A percentile compares a stretch with the other conserved stretches of the same genome.
phyloP scores from a whole-genome alignment of 1,140 invertebrate genomes.

The Cyclargus thomasi region DNA sequence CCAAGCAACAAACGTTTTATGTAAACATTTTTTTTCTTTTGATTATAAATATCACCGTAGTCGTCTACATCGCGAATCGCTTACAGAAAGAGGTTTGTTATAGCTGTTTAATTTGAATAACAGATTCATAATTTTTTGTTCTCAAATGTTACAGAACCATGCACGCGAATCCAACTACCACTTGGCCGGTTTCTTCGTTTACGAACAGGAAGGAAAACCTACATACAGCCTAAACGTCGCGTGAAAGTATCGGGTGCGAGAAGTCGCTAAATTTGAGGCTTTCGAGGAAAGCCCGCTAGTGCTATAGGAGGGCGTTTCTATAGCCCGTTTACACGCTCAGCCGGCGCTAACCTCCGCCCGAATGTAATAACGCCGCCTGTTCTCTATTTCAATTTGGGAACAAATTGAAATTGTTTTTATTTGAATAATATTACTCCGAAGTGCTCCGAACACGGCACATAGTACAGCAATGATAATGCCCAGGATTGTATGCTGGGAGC shows the following conservation, averaged over 20 bases:
- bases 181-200: too few species aligned
- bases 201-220: constrained; percentile 26
- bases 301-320: constrained; percentile 67
- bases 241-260: constrained; percentile 68
- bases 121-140: too few species aligned
- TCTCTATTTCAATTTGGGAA: constrained; percentile 72
- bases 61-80: too few species aligned
- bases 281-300: constrained; percentile 68
- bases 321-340: constrained; percentile 72
- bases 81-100: too few species aligned
- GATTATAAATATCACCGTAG: too few species aligned
- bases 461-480: constrained; percentile 7
- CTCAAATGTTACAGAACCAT: too few species aligned
- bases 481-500: background rate
- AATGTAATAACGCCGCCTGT: constrained; percentile 66
- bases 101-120: too few species aligned
- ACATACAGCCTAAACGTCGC: constrained; percentile 17
- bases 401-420: constrained; percentile 75
- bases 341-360: constrained; percentile 69
- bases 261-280: constrained; percentile 72
- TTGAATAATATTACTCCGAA: constrained; percentile 67
- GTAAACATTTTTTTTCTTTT: too few species aligned
- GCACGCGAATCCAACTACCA: too few species aligned
- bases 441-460: constrained; percentile 21
- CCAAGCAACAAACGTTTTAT: too few species aligned